phyloP scores from a whole-genome alignment of 2,888 invertebrate species.

The Liodrosophila aerea region DNA sequence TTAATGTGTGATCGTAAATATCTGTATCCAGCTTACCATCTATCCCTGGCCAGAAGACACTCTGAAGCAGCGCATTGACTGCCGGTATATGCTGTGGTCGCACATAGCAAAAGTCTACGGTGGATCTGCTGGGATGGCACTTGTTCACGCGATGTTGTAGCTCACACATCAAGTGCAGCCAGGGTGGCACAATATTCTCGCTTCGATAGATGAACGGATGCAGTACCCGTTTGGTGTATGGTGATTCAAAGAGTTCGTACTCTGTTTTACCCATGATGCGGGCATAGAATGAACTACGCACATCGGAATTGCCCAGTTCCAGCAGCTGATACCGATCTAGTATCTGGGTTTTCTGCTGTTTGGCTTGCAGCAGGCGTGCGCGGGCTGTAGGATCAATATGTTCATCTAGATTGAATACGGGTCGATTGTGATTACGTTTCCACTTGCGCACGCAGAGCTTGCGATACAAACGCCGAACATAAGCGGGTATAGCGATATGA shows the following conservation, averaged over 20 bases:
- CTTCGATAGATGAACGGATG: conserved; percentile 94
- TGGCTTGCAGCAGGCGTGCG: conserved; percentile 28
- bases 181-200: conserved; percentile 85
- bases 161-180: conserved; percentile 85
- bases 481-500: conserved; percentile 75
- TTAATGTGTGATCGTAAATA: neutral
- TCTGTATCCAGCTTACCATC: conserved; percentile 87
- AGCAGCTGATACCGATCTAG: conserved; percentile 81
- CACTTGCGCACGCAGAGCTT: conserved; percentile 85
- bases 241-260: conserved; percentile 86
- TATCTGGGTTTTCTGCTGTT: conserved; percentile 59
- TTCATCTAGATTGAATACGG: conserved; percentile 85
- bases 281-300: conserved; percentile 81
- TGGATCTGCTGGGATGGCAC: conserved; percentile 83
- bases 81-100: conserved; percentile 94
- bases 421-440: conserved; percentile 84
- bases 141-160: conserved; percentile 80
- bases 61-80: conserved; percentile 91
- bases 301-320: conserved; percentile 57
- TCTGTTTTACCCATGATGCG: conserved; percentile 84
- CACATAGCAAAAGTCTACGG: conserved; percentile 94
- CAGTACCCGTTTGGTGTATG: conserved; percentile 88
- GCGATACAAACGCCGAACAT: conserved; percentile 83
- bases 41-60: conserved; percentile 96
- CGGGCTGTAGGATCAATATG: conserved; percentile 49